Evolutionary conservation across 2,797 vertebrate genomes (phyloP).

Genomic region (Lepus townsendii): DNA sequence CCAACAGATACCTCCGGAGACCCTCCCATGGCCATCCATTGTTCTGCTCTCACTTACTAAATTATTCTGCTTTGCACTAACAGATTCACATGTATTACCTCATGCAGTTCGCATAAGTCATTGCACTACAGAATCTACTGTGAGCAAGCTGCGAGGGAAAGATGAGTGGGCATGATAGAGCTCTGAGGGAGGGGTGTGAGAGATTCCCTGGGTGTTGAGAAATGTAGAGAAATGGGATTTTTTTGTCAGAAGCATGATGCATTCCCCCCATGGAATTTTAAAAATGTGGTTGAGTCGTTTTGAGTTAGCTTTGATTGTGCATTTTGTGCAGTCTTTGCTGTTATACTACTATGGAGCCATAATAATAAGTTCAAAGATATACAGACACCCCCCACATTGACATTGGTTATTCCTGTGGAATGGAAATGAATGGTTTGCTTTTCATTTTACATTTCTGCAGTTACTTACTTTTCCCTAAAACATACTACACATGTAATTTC

Average conservation of each 20-base stretch:
- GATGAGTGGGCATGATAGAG: neutral
- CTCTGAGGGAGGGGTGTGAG: neutral
- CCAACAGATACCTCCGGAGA: neutral
- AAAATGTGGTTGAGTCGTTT: neutral
- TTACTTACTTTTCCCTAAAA: neutral
- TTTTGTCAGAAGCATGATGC: neutral
- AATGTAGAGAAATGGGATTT: neutral
- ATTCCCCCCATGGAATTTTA: neutral
- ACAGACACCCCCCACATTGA: neutral
- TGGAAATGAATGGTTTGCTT: neutral
- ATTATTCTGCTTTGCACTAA: neutral
- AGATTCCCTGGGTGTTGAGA: neutral
- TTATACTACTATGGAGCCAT: neutral
- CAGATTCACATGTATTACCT: neutral
- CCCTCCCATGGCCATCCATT: neutral
- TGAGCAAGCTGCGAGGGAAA: neutral
- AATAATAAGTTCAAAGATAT: neutral
- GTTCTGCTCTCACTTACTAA: no score
- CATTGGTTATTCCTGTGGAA: neutral
- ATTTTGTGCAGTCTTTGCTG: neutral
- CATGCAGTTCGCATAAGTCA: neutral
- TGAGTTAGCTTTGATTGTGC: neutral
- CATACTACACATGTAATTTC: neutral
- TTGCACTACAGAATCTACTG: neutral
- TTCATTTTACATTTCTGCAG: neutral